phyloP scores from a whole-genome alignment of 2,113 vertebrate genomes.

The Dasyurus viverrinus region DNA sequence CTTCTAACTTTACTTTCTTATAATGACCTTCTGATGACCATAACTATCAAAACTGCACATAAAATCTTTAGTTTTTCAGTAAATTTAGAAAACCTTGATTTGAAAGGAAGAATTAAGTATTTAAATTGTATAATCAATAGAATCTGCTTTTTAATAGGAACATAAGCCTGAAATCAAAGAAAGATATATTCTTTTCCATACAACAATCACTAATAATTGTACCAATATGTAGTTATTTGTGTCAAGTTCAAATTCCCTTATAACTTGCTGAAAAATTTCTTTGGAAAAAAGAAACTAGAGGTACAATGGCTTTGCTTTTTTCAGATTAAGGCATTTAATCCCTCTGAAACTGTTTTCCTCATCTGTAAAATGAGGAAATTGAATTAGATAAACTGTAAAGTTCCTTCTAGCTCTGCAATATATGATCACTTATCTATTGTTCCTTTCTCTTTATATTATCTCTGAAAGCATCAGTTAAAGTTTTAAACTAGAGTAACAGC shows the following conservation, averaged over 20 bases:
- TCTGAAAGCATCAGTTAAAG: neutral
- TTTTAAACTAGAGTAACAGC: too few species aligned
- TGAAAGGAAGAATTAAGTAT: neutral
- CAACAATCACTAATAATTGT: neutral
- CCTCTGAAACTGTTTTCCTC: neutral
- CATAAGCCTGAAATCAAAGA: neutral
- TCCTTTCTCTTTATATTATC: neutral
- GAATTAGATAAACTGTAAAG: neutral
- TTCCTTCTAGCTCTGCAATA: neutral
- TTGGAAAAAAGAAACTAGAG: neutral
- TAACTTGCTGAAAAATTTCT: neutral
- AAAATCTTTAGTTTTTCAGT: neutral
- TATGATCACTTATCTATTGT: neutral
- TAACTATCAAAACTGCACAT: neutral
- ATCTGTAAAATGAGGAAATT: neutral
- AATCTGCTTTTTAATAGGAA: neutral
- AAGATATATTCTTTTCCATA: neutral
- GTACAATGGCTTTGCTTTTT: neutral
- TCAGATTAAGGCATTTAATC: neutral
- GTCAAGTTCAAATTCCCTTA: too few species aligned
- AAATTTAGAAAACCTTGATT: neutral
- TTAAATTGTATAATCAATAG: slow-evolving; percentile 12
- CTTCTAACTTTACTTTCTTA: neutral
- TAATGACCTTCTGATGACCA: neutral
- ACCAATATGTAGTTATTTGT: rapidly evolving